Evolutionary conservation across 2,888 invertebrate species (phyloP).

Genomic region (Synergus gifuensis): DNA sequence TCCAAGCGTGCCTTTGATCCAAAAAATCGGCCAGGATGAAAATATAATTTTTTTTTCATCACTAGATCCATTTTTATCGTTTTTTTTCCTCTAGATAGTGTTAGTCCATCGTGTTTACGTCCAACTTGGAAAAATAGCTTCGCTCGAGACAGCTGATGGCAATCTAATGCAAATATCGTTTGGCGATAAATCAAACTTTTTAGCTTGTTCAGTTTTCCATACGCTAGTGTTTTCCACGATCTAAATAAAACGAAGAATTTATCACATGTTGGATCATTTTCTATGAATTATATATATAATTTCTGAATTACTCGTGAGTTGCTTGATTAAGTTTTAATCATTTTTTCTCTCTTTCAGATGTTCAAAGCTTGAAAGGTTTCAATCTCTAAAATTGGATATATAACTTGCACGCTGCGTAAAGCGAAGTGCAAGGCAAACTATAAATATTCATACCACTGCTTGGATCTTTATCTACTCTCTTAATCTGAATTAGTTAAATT

Average conservation of each 20-base stretch:
- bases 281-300: neutral
- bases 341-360: neutral
- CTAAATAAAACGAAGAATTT: neutral
- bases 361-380: neutral
- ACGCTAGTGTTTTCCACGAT: neutral
- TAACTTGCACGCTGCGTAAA: conserved; percentile 22
- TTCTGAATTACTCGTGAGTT: too few relatives aligned
- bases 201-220: conserved; percentile 3
- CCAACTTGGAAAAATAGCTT: conserved; percentile 21
- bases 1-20: conserved; percentile 19
- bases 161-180: conserved; percentile 38
- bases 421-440: conserved; percentile 25
- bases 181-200: conserved; percentile 23
- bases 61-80: neutral
- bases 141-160: neutral
- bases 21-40: neutral
- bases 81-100: neutral
- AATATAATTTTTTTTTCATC: neutral
- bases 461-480: conserved; percentile 41
- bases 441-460: conserved; percentile 36
- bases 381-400: conserved; percentile 33
- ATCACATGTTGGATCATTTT: neutral
- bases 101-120: conserved; percentile 25
- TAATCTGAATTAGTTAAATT: too few relatives aligned
- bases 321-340: neutral